These are phyloP conservation scores for Congeria kusceri DNA, from an alignment of 2,888 invertebrate genomes.

Conservation along the genomic window DNA sequence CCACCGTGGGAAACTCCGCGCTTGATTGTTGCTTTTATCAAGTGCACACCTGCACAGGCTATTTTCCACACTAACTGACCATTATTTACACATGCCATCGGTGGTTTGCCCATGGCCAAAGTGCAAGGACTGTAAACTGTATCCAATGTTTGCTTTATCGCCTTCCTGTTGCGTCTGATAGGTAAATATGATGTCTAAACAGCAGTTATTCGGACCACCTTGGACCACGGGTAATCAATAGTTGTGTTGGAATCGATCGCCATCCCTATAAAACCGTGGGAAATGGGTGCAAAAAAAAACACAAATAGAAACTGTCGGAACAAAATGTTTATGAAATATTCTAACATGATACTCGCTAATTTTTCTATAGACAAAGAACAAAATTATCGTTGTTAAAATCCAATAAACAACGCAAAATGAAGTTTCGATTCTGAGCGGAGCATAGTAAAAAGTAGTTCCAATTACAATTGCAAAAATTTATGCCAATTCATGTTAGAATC, in stretches of 20 bases:
- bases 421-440: too few relatives aligned
- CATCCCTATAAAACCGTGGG: not conserved
- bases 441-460: too few relatives aligned
- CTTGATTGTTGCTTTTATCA: too few relatives aligned
- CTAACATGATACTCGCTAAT: too few relatives aligned
- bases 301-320: not conserved
- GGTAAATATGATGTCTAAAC: conserved; percentile 42
- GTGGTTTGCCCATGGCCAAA: conserved; percentile 35
- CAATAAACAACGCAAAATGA: too few relatives aligned
- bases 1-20: too few relatives aligned
- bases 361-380: too few relatives aligned
- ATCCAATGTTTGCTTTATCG: conserved; percentile 43
- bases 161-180: conserved; percentile 18
- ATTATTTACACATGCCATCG: conserved; percentile 34
- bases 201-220: conserved; percentile 32
- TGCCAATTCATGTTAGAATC: too few relatives aligned
- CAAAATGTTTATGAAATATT: too few relatives aligned
- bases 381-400: too few relatives aligned
- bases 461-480: too few relatives aligned
- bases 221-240: not conserved
- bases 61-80: conserved; percentile 9
- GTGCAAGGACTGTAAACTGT: conserved; percentile 6
- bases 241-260: too few relatives aligned
- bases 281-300: conserved; percentile 7
- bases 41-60: conserved; percentile 4